Conservation (phyloP, 1,140 invertebrate species). For the Periplaneta americana region DNA sequence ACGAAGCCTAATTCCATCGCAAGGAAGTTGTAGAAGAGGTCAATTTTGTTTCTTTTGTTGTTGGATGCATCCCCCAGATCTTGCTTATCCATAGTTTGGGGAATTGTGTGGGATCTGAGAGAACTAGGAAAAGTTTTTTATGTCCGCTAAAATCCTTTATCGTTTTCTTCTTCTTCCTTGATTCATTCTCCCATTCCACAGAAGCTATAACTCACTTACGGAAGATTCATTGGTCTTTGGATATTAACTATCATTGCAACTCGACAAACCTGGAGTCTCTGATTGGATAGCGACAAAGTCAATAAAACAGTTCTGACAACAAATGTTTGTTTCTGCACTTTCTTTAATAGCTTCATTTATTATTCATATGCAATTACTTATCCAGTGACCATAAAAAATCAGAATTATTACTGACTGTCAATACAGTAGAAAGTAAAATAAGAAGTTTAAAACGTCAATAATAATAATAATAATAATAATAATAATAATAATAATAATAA, state of each 20-base stretch:
- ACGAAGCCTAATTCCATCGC: not conserved
- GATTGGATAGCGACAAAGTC: not conserved
- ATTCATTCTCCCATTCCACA: not conserved
- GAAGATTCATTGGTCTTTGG: not conserved
- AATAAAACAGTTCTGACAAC: no score
- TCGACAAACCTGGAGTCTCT: not conserved
- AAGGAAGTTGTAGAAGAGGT: not conserved
- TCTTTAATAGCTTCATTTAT: no score
- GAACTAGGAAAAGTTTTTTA: not conserved
- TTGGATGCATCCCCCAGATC: not conserved
- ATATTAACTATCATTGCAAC: not conserved
- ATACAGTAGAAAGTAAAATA: no score
- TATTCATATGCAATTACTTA: no score
- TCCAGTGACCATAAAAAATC: no score
- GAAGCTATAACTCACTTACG: not conserved
- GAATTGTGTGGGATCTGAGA: not conserved
- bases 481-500: no score
- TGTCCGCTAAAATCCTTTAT: not conserved
- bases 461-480: no score
- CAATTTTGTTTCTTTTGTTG: not conserved
- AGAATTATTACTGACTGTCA: no score
- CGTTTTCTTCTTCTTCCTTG: not conserved
- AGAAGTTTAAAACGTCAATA: no score
- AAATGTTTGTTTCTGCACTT: not conserved
- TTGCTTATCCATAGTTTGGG: no score